phyloP scores from a whole-genome alignment of 2,888 invertebrate genomes.

The Taenaris catops region DNA sequence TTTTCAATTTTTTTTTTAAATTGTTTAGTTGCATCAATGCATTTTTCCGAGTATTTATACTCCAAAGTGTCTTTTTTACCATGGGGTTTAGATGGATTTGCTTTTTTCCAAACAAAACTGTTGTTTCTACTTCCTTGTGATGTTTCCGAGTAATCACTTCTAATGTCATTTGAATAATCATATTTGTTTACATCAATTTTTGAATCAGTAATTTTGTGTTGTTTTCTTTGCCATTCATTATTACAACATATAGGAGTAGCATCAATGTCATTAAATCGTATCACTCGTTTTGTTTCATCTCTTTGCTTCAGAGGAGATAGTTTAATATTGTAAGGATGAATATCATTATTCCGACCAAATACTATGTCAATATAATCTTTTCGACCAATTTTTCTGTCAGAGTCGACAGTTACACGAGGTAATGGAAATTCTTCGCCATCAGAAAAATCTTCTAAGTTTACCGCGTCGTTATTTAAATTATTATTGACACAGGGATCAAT shows the following conservation, averaged over 20 bases:
- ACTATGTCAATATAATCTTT: constrained; percentile 59
- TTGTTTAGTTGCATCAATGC: background rate
- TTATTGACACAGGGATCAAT: background rate
- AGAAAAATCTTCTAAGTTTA: constrained; percentile 46
- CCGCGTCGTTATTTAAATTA: constrained; percentile 12
- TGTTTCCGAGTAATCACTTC: constrained; percentile 38
- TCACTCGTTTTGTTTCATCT: constrained; percentile 43
- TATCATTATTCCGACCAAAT: constrained; percentile 52
- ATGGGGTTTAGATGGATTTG: background rate
- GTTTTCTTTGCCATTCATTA: constrained; percentile 23
- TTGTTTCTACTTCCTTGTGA: constrained; percentile 45
- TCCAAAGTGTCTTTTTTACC: background rate
- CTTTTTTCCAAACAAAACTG: constrained; percentile 48
- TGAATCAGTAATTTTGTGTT: background rate
- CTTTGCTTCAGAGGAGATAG: constrained; percentile 57
- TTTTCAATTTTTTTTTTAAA: background rate
- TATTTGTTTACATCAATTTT: constrained; percentile 1
- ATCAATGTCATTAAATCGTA: constrained; percentile 48
- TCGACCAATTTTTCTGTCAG: constrained; percentile 29
- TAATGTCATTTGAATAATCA: constrained; percentile 20
- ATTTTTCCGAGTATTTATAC: background rate
- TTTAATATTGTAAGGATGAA: constrained; percentile 66
- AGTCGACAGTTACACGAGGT: constrained; percentile 46
- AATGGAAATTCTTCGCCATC: constrained; percentile 46
- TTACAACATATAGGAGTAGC: constrained; percentile 24